Percentiles rank a stretch among this genome's conserved stretches.
These are phyloP conservation scores for Nestor notabilis DNA, from an alignment of 2,113 vertebrate genomes.

Conservation along the genomic window DNA sequence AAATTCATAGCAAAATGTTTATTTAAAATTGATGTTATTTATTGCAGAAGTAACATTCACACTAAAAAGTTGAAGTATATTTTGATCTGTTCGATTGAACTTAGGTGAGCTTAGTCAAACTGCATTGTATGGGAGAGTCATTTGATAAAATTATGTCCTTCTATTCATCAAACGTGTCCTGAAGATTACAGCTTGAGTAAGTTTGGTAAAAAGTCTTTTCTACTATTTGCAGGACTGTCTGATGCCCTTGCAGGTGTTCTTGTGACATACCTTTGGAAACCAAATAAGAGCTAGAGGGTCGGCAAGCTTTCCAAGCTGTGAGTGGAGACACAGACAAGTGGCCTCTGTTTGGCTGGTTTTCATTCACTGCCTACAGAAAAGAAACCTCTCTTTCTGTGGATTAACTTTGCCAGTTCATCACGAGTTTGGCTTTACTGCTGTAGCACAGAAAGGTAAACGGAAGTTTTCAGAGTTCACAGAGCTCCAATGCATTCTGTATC, in stretches of 20 bases:
- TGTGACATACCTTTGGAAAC: fast-evolving
- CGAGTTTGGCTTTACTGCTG: neutral
- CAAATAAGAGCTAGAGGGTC: neutral
- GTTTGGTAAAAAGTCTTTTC: neutral
- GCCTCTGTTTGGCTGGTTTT: neutral
- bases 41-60: neutral
- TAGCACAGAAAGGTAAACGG: neutral
- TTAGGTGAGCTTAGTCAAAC: neutral
- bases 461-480: neutral
- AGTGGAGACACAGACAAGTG: neutral
- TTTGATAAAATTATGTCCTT: neutral
- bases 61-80: neutral
- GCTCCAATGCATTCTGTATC: neutral
- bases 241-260: neutral
- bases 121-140: neutral
- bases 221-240: neutral
- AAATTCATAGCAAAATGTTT: neutral
- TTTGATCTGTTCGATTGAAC: fast-evolving
- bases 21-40: neutral
- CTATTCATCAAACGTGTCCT: neutral
- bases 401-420: neutral
- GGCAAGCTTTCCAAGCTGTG: neutral
- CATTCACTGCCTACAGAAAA: neutral
- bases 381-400: neutral
- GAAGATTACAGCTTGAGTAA: neutral